Conservation (phyloP, 2,888 invertebrate species). For the Opisthograptis luteolata region DNA sequence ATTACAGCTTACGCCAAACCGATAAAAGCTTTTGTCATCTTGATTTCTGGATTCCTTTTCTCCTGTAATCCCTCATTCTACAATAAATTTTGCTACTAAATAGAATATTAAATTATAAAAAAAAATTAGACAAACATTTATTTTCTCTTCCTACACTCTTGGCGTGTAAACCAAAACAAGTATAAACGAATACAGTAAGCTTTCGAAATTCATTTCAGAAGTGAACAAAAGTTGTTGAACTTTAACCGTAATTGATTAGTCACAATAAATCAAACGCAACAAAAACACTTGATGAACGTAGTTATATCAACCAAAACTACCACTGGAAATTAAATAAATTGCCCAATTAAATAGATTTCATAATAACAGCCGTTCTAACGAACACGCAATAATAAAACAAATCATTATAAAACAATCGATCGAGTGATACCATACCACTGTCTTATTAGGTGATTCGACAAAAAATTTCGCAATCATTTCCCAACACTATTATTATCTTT, state of each 20-base stretch:
- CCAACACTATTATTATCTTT: conserved; percentile 73
- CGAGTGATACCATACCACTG: conserved; percentile 39
- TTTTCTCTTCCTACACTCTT: too few species aligned
- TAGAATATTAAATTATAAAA: too few species aligned
- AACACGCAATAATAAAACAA: conserved; percentile 50
- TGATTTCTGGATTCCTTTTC: too few species aligned
- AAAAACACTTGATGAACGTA: conserved; percentile 18
- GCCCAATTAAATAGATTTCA: conserved; percentile 38
- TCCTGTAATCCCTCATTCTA: too few species aligned
- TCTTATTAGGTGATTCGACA: conserved; percentile 64
- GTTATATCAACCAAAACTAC: conserved; percentile 22
- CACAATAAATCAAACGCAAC: conserved; percentile 15
- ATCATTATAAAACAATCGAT: conserved; percentile 41
- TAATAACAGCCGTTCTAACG: conserved; percentile 46
- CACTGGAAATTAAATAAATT: conserved; percentile 23
- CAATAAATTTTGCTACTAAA: too few species aligned
- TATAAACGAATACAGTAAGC: background rate
- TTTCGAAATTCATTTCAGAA: background rate
- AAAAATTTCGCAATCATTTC: conserved; percentile 63
- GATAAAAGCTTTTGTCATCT: too few species aligned
- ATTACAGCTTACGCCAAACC: too few species aligned
- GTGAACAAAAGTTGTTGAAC: conserved; percentile 1
- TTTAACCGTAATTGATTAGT: conserved; percentile 16
- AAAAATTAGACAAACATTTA: too few species aligned
- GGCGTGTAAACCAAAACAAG: too few species aligned